phyloP scores from a whole-genome alignment of 2,797 vertebrate species.

The Trachops cirrhosus region DNA sequence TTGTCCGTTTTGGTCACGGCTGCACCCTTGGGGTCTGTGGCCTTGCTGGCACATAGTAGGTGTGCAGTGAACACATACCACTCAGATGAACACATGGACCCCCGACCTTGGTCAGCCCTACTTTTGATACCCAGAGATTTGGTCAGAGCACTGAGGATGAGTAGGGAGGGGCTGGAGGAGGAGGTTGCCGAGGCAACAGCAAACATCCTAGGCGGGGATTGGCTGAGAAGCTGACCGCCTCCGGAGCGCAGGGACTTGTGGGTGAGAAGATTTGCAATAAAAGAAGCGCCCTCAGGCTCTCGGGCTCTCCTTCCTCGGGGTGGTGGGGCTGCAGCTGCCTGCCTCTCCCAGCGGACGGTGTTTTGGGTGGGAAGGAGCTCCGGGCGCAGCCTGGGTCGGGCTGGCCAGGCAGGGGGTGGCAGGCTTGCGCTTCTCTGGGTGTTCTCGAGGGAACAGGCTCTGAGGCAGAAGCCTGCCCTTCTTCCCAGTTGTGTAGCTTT shows the following conservation, averaged over 20 bases:
- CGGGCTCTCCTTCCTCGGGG: too few species aligned
- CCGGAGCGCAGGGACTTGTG: neutral
- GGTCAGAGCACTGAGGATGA: neutral
- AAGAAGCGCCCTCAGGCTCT: neutral
- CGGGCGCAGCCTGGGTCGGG: neutral
- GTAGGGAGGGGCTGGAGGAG: neutral
- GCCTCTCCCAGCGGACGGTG: rapidly evolving
- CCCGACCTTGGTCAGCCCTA: neutral
- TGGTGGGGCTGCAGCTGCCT: too few species aligned
- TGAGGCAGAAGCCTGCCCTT: neutral
- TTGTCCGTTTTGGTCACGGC: neutral
- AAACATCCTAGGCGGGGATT: too few species aligned
- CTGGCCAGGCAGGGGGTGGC: too few species aligned
- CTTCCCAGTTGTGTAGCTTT: neutral
- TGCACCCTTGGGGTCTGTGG: neutral
- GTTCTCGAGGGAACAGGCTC: too few species aligned
- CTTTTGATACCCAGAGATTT: rapidly evolving
- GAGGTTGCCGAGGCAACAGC: neutral
- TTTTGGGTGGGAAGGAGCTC: neutral
- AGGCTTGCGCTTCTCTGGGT: too few species aligned
- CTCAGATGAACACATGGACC: neutral
- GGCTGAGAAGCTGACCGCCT: too few species aligned
- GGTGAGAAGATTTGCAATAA: neutral
- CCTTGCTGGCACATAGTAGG: neutral
- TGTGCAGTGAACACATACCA: rapidly evolving